Evolutionary conservation across 1,140 invertebrate genomes (phyloP), one percentile per base, ranked within the genome.

Genomic region (Orchesella cincta): DNA sequence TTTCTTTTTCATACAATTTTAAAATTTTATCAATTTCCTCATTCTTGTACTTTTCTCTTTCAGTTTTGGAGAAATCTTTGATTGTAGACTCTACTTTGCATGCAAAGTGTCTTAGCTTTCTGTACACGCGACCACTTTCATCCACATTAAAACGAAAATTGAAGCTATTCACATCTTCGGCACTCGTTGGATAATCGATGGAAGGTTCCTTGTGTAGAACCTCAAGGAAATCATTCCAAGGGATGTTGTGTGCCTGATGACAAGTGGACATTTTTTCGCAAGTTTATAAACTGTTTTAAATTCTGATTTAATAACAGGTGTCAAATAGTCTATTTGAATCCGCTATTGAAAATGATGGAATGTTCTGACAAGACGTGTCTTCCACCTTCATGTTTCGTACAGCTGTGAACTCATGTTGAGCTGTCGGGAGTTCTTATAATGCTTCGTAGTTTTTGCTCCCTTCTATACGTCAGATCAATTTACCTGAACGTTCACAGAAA

Each of bases 231-330:
- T 3, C 33, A 29, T 33, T 33, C 62, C 62, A 67, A 5, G 62
- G 62, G 14, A 67, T 67, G 31, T 67, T 67, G 23, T 67, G 62
- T 2, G 62, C 62, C 33, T 67, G 62, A n/a, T 67, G 62, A n/a
- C 62, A 67, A 14, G 62, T 67, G 1, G 62, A 67, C 62, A 67
- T 67, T 67, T 46, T 46, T 20, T 12, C 8, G 20, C 20, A 20
- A 8, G 39, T 12, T 46, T 12, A 46, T 12, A 12, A 46, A 46
- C 20, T 12, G 8, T 46, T 46, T 46, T 46, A 46, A 20, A 20
- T 12, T 46, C n/a, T n/a, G n/a, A n/a, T n/a, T n/a, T n/a, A n/a
- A n/a, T n/a, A n/a, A n/a, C n/a, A n/a, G n/a, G n/a, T 46, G 8
- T 46, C 39, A 46, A 46, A 46, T 20, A 46, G 39, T 46, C 8